Evolutionary conservation across 2,888 invertebrate species (phyloP).

Genomic region (Timema cristinae): DNA sequence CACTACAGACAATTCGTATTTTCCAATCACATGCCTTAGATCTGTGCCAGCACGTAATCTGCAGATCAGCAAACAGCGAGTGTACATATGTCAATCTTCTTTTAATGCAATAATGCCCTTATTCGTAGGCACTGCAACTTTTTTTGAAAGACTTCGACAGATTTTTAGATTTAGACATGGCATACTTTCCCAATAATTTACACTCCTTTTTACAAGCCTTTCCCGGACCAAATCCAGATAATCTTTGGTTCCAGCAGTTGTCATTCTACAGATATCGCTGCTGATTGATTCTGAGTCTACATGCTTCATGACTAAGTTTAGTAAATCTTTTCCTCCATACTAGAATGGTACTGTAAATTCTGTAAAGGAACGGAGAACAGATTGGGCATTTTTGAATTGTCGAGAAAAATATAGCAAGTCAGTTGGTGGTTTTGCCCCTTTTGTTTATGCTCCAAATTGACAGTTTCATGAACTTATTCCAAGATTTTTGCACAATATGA

Average conservation of each 20-base stretch:
- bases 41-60: background rate
- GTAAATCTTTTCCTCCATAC: background rate
- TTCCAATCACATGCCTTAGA: background rate
- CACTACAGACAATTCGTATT: background rate
- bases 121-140: slow-evolving; percentile 1
- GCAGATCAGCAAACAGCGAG: background rate
- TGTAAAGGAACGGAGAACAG: background rate
- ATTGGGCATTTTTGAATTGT: background rate
- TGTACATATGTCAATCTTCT: background rate
- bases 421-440: background rate
- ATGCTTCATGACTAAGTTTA: background rate
- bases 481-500: background rate
- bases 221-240: slow-evolving; percentile 3
- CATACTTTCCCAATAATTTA: slow-evolving; percentile 3
- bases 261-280: background rate
- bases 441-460: background rate
- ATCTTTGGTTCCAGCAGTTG: background rate
- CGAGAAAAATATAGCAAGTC: background rate
- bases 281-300: background rate
- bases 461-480: background rate
- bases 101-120: background rate
- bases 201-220: background rate
- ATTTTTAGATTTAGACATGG: background rate
- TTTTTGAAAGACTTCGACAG: background rate
- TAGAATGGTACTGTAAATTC: background rate